Percentiles rank a stretch among this genome's conserved stretches.
Evolutionary conservation across 2,113 vertebrate genomes (phyloP).

Genomic region (Varanus salvator): DNA sequence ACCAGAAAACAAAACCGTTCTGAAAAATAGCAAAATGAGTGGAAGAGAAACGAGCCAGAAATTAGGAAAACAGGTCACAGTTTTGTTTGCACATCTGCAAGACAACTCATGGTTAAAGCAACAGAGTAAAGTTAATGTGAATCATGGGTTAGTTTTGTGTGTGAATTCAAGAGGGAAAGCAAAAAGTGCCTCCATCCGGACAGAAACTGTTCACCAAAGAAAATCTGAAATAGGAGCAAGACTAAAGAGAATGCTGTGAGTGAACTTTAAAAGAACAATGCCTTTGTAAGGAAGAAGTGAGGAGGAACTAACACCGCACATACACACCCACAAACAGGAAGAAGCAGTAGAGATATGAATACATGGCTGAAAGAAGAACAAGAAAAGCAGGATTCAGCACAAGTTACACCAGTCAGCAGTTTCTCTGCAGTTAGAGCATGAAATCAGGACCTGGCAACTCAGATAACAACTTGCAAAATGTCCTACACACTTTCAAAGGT

Average conservation of each 20-base stretch:
- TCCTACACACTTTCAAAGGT: neutral
- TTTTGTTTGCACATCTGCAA: too few relatives aligned
- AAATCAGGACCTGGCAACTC: constrained; percentile 50
- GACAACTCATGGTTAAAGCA: too few relatives aligned
- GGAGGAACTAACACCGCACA: neutral
- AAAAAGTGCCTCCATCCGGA: too few relatives aligned
- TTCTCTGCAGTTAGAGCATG: constrained; percentile 58
- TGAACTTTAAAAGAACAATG: neutral
- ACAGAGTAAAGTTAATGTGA: too few relatives aligned
- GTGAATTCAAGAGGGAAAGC: too few relatives aligned
- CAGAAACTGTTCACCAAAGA: neutral
- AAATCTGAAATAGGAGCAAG: neutral
- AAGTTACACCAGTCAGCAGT: constrained; percentile 50
- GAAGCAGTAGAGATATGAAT: constrained; percentile 35
- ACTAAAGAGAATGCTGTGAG: neutral
- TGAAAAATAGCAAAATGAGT: too few relatives aligned
- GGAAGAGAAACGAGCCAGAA: too few relatives aligned
- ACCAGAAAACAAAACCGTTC: too few relatives aligned
- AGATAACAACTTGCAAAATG: constrained; percentile 12
- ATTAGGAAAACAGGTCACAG: too few relatives aligned
- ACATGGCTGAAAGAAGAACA: constrained; percentile 53
- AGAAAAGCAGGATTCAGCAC: constrained; percentile 63
- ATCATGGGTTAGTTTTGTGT: too few relatives aligned
- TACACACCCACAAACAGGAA: constrained; percentile 57
- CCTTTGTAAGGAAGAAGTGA: neutral